Evolutionary conservation across 2,888 invertebrate genomes (phyloP), one percentile per base, ranked within the genome.

Genomic region (Dendrolimus houi): DNA sequence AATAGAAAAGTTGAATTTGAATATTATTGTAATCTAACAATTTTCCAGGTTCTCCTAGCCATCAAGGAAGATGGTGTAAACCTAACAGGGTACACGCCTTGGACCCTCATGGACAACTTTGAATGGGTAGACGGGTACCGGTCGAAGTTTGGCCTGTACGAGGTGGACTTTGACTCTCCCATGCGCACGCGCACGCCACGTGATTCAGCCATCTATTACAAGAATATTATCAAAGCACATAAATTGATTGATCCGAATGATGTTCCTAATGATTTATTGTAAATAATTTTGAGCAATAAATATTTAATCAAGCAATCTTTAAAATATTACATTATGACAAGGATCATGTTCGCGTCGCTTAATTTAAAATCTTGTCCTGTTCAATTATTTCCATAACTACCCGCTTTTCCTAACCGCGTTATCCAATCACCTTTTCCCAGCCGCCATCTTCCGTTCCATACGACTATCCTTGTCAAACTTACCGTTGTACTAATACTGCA

Each of bases 21-120:
- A 29, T 29, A 29, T 29, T 29, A 29, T 29, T 29, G 2, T 29
- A 0, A 29, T 29, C 29, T 29, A 29, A 29, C 29, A 29, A 29
- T 29, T 29, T 29, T 29, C 29, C 29, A 29, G 29, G 29, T 29
- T 29, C 29, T 29, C 29, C 29, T 29, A 29, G 29, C 29, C 29
- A 81, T 83, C 9, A 56, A 62, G 53, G 75, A 82, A 61, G 91
- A 91, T 62, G 77, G 77, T 0, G 83, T 87, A 52, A 83, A 85
- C 52, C 72, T 92, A 0, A 76, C 75, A 41, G 92, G 91, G 0
- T 93, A 92, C 73, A 88, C 91, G 1, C 92, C 89, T 0, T 93
- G 93, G 93, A 92, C 92, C 1, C 77, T 93, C 10, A 83, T 93
- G 83, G 94, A 94, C 67, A 92, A 92, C 67, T 92, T 93, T 63